These are phyloP conservation scores for Anthoscopus minutus DNA, from an alignment of 2,113 vertebrate genomes.

Conservation along the genomic window DNA sequence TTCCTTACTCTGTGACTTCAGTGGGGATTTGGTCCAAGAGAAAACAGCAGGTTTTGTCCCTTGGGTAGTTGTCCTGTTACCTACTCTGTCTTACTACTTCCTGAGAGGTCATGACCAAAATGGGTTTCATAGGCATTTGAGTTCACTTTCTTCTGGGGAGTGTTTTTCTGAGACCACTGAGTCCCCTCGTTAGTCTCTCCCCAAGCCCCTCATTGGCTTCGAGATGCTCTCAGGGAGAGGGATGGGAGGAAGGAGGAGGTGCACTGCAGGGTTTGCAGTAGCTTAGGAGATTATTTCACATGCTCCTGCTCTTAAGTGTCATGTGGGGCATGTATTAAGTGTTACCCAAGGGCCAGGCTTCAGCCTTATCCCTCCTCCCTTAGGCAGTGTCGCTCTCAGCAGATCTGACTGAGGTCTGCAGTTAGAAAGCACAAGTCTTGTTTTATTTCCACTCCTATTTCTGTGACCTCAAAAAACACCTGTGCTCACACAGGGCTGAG, in stretches of 20 bases:
- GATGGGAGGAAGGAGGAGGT: not conserved
- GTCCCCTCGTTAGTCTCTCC: not conserved
- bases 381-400: not conserved
- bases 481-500: not conserved
- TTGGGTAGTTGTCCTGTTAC: not conserved
- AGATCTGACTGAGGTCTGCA: not conserved
- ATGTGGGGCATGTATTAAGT: constrained; percentile 22
- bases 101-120: not conserved
- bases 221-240: not conserved
- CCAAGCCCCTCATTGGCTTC: not conserved
- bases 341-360: not conserved
- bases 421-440: not conserved
- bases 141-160: not conserved
- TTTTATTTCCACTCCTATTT: not conserved
- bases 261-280: not conserved
- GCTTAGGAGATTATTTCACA: constrained; percentile 42
- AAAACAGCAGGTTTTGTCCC: not conserved
- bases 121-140: not conserved
- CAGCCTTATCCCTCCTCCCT: not conserved
- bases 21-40: not conserved
- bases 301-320: constrained; percentile 19
- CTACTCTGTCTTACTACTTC: not conserved
- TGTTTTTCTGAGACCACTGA: not conserved
- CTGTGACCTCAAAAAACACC: not conserved
- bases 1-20: not conserved